A percentile compares a stretch with the other conserved stretches of the same genome.
phyloP scores from a whole-genome alignment of 1,140 invertebrate species.

The Plectrocnemia conspersa region DNA sequence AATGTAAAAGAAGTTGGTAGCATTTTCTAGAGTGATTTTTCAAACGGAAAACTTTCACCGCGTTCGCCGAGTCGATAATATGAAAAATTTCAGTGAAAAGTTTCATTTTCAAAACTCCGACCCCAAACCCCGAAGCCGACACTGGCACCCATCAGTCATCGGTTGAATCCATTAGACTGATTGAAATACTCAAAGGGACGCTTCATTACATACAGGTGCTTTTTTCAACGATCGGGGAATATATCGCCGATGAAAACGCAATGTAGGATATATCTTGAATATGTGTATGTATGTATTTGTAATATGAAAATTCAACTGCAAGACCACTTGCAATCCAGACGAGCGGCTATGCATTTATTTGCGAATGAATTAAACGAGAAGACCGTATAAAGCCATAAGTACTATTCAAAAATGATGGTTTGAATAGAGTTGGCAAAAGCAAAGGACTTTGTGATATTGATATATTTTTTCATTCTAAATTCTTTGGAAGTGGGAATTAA shows the following conservation, averaged over 20 bases:
- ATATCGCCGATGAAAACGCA: constrained; percentile 16
- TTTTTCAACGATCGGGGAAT: constrained; percentile 12
- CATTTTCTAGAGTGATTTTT: background rate
- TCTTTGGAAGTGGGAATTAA: no score
- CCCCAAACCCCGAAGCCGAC: constrained; percentile 4
- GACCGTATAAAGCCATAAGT: no score
- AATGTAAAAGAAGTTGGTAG: constrained; percentile 4
- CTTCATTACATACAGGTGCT: constrained; percentile 16
- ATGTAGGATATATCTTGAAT: no score
- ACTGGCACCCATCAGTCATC: constrained; percentile 21
- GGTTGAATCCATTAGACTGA: constrained; percentile 28
- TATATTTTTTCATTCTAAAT: no score
- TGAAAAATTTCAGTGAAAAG: constrained; percentile 13
- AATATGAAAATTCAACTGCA: no score
- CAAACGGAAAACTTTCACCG: background rate
- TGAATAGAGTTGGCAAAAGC: no score
- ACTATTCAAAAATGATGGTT: no score
- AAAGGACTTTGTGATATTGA: no score
- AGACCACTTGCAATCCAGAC: no score
- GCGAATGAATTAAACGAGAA: no score
- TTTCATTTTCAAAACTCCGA: constrained; percentile 23
- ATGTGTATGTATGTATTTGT: no score
- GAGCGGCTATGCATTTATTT: no score
- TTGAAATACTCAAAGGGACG: constrained; percentile 23
- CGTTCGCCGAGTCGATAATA: background rate